Conservation (phyloP, 2,113 vertebrate species). For the Sardina pilchardus region DNA sequence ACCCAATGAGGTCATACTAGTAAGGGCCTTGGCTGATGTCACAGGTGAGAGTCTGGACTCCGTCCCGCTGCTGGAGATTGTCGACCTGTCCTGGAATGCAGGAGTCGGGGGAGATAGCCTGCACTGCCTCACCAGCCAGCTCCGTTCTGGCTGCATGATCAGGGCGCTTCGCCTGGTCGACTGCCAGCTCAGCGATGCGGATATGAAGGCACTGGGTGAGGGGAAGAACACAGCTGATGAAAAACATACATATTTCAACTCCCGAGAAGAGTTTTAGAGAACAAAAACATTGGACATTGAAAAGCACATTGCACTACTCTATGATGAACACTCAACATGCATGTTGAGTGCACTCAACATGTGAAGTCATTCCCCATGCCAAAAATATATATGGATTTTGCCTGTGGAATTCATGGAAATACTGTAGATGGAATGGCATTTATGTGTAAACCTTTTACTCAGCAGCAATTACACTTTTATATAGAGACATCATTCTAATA, state of each 20-base stretch:
- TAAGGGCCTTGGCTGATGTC: conserved; percentile 7
- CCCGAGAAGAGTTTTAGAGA: no score
- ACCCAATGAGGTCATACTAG: not conserved
- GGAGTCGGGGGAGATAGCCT: conserved; percentile 77
- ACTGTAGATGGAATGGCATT: no score
- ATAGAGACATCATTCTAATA: not conserved
- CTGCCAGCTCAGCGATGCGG: conserved; percentile 76
- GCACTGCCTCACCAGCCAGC: conserved; percentile 69
- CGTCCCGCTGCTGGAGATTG: conserved; percentile 73
- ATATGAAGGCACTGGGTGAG: conserved; percentile 77
- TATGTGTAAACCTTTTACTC: no score
- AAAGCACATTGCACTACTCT: no score
- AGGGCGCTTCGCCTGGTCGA: conserved; percentile 78
- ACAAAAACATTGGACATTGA: no score
- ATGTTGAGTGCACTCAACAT: no score
- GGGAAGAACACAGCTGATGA: not conserved
- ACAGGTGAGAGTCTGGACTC: conserved; percentile 75
- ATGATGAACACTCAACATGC: no score
- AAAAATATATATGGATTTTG: no score
- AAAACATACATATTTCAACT: not conserved
- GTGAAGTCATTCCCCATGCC: no score
- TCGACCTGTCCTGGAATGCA: conserved; percentile 89
- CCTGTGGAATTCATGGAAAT: no score
- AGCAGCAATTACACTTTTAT: no score
- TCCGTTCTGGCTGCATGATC: conserved; percentile 64